Evolutionary conservation across 2,113 vertebrate genomes (phyloP).

Genomic region (Campylorhamphus procurvoides): DNA sequence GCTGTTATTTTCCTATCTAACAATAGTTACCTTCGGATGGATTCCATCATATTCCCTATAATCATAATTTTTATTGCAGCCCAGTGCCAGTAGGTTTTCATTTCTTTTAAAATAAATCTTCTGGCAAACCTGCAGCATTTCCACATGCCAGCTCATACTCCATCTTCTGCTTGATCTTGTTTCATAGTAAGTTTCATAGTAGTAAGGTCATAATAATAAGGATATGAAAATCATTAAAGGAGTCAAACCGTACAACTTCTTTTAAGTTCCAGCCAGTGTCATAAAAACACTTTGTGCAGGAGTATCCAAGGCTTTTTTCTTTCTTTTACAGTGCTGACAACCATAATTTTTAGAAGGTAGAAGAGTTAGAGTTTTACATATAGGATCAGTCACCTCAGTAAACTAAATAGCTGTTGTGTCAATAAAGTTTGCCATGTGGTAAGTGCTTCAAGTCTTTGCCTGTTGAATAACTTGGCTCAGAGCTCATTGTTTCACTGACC

Average conservation of each 20-base stretch:
- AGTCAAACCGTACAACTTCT: background rate
- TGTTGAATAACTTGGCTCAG: constrained; percentile 19
- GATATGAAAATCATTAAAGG: background rate
- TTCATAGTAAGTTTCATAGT: background rate
- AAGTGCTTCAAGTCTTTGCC: background rate
- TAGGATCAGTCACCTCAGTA: background rate
- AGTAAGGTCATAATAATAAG: background rate
- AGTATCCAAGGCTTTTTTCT: background rate
- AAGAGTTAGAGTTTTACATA: background rate
- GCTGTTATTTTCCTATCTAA: background rate
- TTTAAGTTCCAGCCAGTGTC: background rate
- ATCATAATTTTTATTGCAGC: background rate
- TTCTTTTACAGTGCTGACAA: background rate
- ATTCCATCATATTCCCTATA: background rate
- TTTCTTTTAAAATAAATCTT: background rate
- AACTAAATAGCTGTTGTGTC: background rate
- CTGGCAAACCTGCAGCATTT: background rate
- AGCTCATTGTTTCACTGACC: constrained; percentile 71
- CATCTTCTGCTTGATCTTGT: background rate
- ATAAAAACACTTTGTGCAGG: background rate
- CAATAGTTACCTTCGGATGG: background rate
- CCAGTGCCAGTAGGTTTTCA: background rate
- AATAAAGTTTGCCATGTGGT: background rate
- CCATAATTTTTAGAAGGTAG: background rate
- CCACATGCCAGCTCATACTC: background rate